These are phyloP conservation scores for Hormaphis cornu DNA, from an alignment of 1,140 invertebrate genomes.

Conservation along the genomic window DNA sequence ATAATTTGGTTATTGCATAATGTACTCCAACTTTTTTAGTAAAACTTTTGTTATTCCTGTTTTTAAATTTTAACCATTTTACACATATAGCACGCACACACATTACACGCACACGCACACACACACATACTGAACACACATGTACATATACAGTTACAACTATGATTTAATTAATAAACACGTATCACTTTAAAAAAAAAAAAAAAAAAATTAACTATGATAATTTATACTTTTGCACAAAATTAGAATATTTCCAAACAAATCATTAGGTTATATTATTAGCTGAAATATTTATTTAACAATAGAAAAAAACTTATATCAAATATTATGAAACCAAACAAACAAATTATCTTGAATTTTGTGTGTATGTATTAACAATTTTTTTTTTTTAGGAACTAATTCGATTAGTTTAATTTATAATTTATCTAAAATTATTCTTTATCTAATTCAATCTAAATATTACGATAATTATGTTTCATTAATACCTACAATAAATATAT, in stretches of 20 bases:
- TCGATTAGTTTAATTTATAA: conserved; percentile 24
- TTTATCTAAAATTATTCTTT: conserved; percentile 24
- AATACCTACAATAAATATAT: conserved; percentile 25
- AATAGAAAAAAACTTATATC: not conserved
- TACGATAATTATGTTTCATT: not conserved
- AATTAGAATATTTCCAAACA: conserved; percentile 3
- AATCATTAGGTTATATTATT: no score
- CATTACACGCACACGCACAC: not conserved
- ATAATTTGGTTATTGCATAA: conserved; percentile 24
- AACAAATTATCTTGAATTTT: not conserved
- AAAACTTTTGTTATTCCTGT: conserved; percentile 12
- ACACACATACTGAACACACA: not conserved
- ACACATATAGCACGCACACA: not conserved
- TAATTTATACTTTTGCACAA: not conserved
- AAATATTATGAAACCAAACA: not conserved
- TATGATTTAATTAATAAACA: conserved; percentile 11
- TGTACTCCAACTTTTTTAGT: conserved; percentile 17
- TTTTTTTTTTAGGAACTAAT: conserved; percentile 26
- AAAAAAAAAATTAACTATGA: not conserved
- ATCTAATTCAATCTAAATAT: conserved; percentile 8
- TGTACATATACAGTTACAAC: not conserved
- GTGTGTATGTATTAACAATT: not conserved
- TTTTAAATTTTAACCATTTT: not conserved
- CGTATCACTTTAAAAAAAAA: not conserved
- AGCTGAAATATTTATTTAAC: not conserved